Base-by-base conservation (phyloP, 2,888 invertebrate genomes). In the Anodontia alba region DNA sequence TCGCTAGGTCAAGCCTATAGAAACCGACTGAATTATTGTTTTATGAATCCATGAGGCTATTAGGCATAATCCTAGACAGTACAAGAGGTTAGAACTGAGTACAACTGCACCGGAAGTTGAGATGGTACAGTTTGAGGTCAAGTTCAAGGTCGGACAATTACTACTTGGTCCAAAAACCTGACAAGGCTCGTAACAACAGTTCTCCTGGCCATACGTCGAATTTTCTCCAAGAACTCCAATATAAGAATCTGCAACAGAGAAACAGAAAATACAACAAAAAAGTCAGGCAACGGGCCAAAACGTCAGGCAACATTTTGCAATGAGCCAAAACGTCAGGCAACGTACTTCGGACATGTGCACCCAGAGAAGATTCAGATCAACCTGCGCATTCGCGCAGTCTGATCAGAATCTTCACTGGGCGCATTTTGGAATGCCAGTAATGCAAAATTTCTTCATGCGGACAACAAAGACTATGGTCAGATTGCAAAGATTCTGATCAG, bases 1-100 rank as follows among this genome's bases (percentile, higher is more conserved):
- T n/a, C 68, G 84, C 84, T 84, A 84, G 67, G 81, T 84, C 67
- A 78, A 81, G 62, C 84, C 84, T 78, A 84, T 81, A 81, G 73
- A 73, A 68, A 46, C 71, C 31, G 72, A 72, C 20, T 68, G 78
- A 62, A 62, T 62, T 33, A 62, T 62, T 62, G 62, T 33, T 23
- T 62, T 62, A 33, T 62, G 62, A 33, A 62, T 62, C 62, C 62
- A 62, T 62, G 62, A 62, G 62, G 62, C 10, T 62, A 62, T 46
- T 46, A 70, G 29, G 46, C 70, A 70, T 29, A 62, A 62, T 20
- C 62, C 31, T 62, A 62, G 62, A 62, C 62, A 62, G 33, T 33
- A 62, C 17, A 62, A 62, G 33, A 62, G 62, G 62, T 62, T 62
- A 62, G 62, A 62, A 62, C 62, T 62, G 17, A 62, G 33, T 51